Percentiles rank a stretch among this genome's conserved stretches.
Evolutionary conservation across 2,797 vertebrate species (phyloP).

Genomic region (Pithecia hirsuta): DNA sequence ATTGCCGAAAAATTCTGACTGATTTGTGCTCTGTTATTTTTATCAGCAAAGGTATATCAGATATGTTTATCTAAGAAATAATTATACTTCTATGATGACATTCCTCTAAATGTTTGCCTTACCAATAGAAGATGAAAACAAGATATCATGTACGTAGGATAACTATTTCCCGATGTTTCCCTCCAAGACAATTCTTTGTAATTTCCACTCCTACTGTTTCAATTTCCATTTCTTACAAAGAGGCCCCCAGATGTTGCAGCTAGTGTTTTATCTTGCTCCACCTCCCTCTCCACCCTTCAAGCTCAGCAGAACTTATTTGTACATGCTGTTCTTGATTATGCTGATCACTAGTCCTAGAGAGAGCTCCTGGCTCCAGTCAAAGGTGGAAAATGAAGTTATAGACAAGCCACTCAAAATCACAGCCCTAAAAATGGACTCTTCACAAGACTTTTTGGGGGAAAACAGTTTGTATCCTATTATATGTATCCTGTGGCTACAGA

Average conservation of each 20-base stretch:
- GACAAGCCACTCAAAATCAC: neutral
- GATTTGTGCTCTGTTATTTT: neutral
- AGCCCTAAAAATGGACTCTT: neutral
- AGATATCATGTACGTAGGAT: neutral
- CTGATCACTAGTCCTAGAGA: neutral
- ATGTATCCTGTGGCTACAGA: neutral
- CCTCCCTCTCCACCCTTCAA: neutral
- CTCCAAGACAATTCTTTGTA: neutral
- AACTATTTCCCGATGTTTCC: slow-evolving; percentile 57
- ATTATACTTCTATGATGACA: neutral
- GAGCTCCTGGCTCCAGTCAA: neutral
- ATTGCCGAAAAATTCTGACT: neutral
- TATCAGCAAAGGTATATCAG: neutral
- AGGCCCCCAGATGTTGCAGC: neutral
- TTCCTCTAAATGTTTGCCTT: neutral
- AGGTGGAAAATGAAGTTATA: neutral
- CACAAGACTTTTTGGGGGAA: neutral
- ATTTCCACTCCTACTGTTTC: neutral
- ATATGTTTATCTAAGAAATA: slow-evolving; percentile 21
- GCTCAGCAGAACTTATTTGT: neutral
- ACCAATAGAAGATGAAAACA: neutral
- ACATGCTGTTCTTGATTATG: slow-evolving; percentile 54
- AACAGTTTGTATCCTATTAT: neutral
- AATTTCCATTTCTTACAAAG: neutral
- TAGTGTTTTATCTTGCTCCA: neutral